A percentile compares a stretch with the other conserved stretches of the same genome.
phyloP scores from a whole-genome alignment of 2,888 invertebrate species.

The Ectemnius cavifrons region DNA sequence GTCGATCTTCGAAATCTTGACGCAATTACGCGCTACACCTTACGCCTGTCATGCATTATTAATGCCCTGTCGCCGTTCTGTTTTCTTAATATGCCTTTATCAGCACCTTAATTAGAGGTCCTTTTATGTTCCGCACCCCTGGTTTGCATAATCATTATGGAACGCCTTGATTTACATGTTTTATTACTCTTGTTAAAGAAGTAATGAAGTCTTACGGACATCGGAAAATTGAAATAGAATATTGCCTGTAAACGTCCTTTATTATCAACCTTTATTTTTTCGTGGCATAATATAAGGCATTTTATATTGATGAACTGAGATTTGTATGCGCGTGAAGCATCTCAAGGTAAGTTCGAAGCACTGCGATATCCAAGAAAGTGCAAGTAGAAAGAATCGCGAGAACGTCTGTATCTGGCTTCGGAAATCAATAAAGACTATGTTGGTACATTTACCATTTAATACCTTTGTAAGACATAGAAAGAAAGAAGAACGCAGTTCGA shows the following conservation, averaged over 20 bases:
- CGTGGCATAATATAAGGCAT: no score
- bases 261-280: no score
- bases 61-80: neutral
- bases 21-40: neutral
- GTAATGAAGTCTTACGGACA: no score
- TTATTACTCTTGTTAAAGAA: no score
- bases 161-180: no score
- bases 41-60: neutral
- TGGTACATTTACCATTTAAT: neutral
- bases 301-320: no score
- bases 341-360: slow-evolving; percentile 10
- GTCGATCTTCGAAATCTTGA: no score
- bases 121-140: neutral
- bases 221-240: no score
- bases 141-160: neutral
- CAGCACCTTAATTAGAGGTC: neutral
- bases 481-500: no score
- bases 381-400: slow-evolving; percentile 24
- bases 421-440: slow-evolving; percentile 49
- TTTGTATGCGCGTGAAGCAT: neutral
- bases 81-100: slow-evolving; percentile 1
- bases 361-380: slow-evolving; percentile 8
- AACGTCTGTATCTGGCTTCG: slow-evolving; percentile 44
- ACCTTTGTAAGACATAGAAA: neutral
- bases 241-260: no score